Conservation (phyloP, 2,888 invertebrate species). For the Abrostola tripartita region DNA sequence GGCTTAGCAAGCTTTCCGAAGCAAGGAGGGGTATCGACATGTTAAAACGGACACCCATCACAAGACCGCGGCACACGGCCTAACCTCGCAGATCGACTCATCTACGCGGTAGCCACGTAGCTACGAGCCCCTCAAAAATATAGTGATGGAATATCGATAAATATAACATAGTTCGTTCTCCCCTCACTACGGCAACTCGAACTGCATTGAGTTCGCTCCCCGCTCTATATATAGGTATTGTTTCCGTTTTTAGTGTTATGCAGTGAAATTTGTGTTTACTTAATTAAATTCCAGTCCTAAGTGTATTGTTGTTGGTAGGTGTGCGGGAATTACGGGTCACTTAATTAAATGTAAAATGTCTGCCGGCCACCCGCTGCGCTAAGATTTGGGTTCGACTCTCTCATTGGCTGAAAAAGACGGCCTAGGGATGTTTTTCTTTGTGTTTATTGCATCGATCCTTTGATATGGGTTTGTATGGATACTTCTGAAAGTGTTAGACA, state of each 20-base stretch:
- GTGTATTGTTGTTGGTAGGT: constrained; percentile 29
- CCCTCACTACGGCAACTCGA: constrained; percentile 37
- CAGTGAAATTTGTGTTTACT: constrained; percentile 56
- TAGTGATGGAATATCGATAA: too few relatives aligned
- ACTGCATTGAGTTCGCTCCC: constrained; percentile 46
- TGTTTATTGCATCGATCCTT: too few relatives aligned
- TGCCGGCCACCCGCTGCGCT: background rate
- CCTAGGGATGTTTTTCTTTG: background rate
- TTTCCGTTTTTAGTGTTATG: constrained; percentile 55
- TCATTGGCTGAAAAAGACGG: constrained; percentile 1
- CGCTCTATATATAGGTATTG: constrained; percentile 42
- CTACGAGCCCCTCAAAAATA: too few relatives aligned
- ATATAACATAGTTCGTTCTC: too few relatives aligned
- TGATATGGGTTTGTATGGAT: too few relatives aligned
- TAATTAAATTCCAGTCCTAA: constrained; percentile 58
- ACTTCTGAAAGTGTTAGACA: too few relatives aligned
- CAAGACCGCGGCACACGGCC: too few relatives aligned
- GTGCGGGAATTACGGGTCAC: constrained; percentile 17
- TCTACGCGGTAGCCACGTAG: too few relatives aligned
- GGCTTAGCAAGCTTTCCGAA: too few relatives aligned
- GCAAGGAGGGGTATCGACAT: too few relatives aligned
- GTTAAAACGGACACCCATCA: too few relatives aligned
- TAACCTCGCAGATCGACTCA: too few relatives aligned
- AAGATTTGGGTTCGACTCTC: background rate
- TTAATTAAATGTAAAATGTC: constrained; percentile 16